Base-by-base conservation (phyloP, 1,140 invertebrate species). In the Archivesica marissinica region DNA sequence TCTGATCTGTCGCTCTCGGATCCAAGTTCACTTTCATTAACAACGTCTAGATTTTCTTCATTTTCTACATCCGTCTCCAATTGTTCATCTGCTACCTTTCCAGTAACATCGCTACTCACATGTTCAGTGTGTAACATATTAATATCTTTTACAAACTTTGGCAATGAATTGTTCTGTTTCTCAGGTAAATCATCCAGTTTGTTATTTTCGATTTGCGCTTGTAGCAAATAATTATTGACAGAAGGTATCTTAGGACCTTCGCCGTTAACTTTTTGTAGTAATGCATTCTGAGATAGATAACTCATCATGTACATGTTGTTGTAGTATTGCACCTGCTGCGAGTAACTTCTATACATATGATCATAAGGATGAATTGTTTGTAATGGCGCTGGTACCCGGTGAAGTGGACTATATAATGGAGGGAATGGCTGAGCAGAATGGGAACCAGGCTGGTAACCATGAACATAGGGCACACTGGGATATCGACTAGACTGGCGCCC, bases 261-360 rank as follows among this genome's bases (percentile, higher is more conserved):
- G 28, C 38, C 68, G 4, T 50, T 20, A 72, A 4, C n/a, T 28
- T 23, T 47, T 23, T 72, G 68, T 35, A 56, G 52, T 15, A 38
- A 23, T 1, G 72, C 44, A 59, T 39, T 72, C 28, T 72, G 64
- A 50, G 64, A 52, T n/a, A 81, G 23, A 39, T 56, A 72, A 33
- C 72, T 72, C 64, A 81, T 68, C 79, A 81, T 81, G 35, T 50
- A 81, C 64, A 80, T 50, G 30, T 72, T 66, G 66, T 72, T 81
- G 17, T 70, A 70, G 47, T 81, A 81, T 30, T 81, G 78, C 41
- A 81, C 17, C n/a, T 81, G 44, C 15, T 38, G 50, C 3, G 74
- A 38, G n/a, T 76, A 76, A 9, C 39, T n/a, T 20, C n/a, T 59
- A 56, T 76, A 59, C 15, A 75, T 20, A 2, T 54, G 44, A 44